Evolutionary conservation across 2,888 invertebrate species (phyloP).

Genomic region (Cephus pulcher): DNA sequence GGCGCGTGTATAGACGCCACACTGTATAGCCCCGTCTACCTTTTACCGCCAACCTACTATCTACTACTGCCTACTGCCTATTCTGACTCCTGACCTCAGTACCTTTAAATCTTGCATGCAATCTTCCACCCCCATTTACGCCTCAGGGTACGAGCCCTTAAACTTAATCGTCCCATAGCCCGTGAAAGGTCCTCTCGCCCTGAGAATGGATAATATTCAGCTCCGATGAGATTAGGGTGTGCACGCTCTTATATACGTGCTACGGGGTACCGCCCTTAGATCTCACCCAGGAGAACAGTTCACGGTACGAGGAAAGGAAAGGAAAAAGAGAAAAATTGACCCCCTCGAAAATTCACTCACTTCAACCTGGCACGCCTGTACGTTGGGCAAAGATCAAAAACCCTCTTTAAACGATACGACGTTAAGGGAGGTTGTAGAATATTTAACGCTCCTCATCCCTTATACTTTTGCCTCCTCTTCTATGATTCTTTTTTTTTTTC

Average conservation of each 20-base stretch:
- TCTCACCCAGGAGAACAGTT: not conserved
- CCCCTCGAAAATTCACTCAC: not conserved
- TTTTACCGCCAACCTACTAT: not conserved
- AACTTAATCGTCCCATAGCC: constrained; percentile 5
- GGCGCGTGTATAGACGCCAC: constrained; percentile 11
- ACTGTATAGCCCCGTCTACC: not conserved
- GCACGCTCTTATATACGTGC: not conserved
- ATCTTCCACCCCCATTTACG: constrained; percentile 18
- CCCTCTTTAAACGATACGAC: not conserved
- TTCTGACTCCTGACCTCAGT: not conserved
- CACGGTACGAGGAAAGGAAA: not conserved
- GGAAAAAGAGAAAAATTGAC: not conserved
- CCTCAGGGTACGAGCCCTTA: not conserved
- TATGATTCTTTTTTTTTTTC: not conserved
- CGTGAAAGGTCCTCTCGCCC: constrained; percentile 7
- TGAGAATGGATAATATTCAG: not conserved
- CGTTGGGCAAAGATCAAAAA: not conserved
- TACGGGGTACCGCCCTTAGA: not conserved
- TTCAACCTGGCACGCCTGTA: not conserved
- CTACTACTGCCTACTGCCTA: not conserved
- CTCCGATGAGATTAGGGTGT: not conserved
- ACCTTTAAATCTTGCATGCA: constrained; percentile 22
- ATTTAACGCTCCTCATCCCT: not conserved
- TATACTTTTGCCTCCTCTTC: not conserved
- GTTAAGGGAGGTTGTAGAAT: not conserved